A percentile compares a stretch with the other conserved stretches of the same genome.
These are phyloP conservation scores for Stenoptilia bipunctidactyla DNA, from an alignment of 2,888 invertebrate species.

Conservation along the genomic window DNA sequence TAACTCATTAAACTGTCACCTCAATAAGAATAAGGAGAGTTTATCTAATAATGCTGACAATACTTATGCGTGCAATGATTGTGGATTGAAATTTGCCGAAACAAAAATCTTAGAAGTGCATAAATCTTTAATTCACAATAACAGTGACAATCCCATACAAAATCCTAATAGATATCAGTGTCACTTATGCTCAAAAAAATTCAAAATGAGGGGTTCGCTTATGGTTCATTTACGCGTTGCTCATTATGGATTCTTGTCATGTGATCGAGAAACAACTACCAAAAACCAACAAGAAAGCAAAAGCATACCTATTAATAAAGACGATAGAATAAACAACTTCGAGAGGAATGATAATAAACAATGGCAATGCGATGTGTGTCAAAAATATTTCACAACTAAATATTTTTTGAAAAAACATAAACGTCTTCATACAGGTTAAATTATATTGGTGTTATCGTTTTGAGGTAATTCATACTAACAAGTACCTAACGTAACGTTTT, in stretches of 20 bases:
- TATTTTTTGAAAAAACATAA: constrained; percentile 92
- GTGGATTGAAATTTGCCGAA: constrained; percentile 80
- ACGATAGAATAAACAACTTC: constrained; percentile 26
- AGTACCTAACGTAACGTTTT: constrained; percentile 12
- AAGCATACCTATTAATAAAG: constrained; percentile 7
- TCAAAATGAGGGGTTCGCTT: constrained; percentile 85
- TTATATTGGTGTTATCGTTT: constrained; percentile 49
- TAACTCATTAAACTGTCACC: too few species aligned
- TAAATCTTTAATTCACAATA: constrained; percentile 77
- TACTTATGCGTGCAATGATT: constrained; percentile 76
- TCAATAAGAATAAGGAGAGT: too few species aligned
- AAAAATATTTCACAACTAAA: constrained; percentile 88
- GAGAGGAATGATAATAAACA: constrained; percentile 76
- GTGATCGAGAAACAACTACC: constrained; percentile 20
- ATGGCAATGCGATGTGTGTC: constrained; percentile 89
- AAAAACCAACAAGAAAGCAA: constrained; percentile 17
- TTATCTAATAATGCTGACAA: too few species aligned
- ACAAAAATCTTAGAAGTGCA: constrained; percentile 80
- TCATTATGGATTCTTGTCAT: constrained; percentile 73
- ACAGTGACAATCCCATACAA: constrained; percentile 42
- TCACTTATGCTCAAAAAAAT: constrained; percentile 82
- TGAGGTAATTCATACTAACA: constrained; percentile 62
- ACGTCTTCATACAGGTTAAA: constrained; percentile 84
- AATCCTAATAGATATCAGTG: constrained; percentile 73
- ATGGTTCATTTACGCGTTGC: constrained; percentile 87